These are phyloP conservation scores for Apamea monoglypha DNA, from an alignment of 2,888 invertebrate species.

Conservation along the genomic window DNA sequence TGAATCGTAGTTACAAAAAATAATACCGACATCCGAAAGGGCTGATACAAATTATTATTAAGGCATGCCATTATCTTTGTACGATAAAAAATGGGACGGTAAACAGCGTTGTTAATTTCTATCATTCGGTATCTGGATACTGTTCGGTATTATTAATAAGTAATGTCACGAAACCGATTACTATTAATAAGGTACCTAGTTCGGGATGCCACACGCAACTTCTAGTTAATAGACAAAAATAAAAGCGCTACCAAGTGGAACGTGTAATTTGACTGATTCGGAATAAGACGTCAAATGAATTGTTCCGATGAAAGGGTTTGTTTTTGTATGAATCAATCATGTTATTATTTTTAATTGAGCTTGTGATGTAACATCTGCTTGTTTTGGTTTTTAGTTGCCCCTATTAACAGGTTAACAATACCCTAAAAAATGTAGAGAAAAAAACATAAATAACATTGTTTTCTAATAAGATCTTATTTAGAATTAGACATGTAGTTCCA, in stretches of 20 bases:
- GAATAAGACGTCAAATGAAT: constrained; percentile 86
- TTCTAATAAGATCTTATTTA: constrained; percentile 21
- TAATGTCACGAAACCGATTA: constrained; percentile 80
- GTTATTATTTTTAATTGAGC: constrained; percentile 86
- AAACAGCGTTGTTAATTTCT: constrained; percentile 80
- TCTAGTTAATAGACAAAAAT: constrained; percentile 72
- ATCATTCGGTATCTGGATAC: constrained; percentile 76
- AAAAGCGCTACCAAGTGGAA: constrained; percentile 74
- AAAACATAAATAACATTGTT: constrained; percentile 1
- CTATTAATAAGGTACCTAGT: constrained; percentile 72
- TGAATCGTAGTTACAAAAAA: constrained; percentile 81
- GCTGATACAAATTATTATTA: constrained; percentile 84
- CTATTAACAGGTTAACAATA: constrained; percentile 51
- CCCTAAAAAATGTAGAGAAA: neutral
- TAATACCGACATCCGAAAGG: constrained; percentile 78
- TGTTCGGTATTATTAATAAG: constrained; percentile 79
- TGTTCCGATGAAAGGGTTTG: constrained; percentile 82
- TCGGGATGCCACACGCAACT: constrained; percentile 78
- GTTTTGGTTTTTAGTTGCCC: constrained; percentile 56
- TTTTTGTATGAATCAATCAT: constrained; percentile 82
- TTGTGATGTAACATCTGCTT: constrained; percentile 79
- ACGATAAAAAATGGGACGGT: constrained; percentile 79
- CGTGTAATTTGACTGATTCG: constrained; percentile 81
- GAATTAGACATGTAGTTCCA: neutral
- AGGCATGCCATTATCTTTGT: constrained; percentile 80